These are phyloP conservation scores for Ericerus pela DNA, from an alignment of 1,140 invertebrate species.

Conservation along the genomic window DNA sequence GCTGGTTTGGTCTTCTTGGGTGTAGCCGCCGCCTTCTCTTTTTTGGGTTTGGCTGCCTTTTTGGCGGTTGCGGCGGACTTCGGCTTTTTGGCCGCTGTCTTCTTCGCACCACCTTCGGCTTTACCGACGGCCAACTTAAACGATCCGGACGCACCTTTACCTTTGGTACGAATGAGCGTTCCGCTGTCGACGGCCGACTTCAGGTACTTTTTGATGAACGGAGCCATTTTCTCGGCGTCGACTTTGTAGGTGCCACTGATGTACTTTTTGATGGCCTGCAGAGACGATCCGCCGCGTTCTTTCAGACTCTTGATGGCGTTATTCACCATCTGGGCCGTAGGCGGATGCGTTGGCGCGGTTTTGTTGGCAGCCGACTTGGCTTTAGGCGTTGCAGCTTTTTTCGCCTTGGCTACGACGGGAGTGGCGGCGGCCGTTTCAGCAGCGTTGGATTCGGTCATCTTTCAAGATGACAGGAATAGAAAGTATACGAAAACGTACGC, in stretches of 20 bases:
- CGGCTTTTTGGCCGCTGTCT: conserved; percentile 16
- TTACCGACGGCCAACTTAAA: conserved; percentile 30
- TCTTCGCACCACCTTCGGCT: conserved; percentile 7
- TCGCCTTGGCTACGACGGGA: conserved; percentile 3
- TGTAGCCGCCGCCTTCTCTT: conserved; percentile 19
- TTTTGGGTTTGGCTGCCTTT: conserved; percentile 15
- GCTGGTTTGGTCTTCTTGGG: conserved; percentile 18
- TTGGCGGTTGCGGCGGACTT: conserved; percentile 19
- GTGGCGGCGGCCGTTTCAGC: background rate
- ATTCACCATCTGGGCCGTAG: conserved; percentile 31
- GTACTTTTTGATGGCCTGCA: conserved; percentile 41
- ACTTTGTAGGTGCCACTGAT: conserved; percentile 34
- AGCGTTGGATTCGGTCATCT: background rate
- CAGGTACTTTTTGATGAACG: conserved; percentile 33
- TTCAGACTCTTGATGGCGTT: conserved; percentile 37
- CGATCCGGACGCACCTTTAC: conserved; percentile 33
- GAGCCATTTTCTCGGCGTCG: conserved; percentile 32
- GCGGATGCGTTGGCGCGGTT: conserved; percentile 25
- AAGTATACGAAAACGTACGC: background rate
- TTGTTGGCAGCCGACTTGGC: conserved; percentile 23
- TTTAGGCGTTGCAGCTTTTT: conserved; percentile 13
- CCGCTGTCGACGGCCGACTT: conserved; percentile 31
- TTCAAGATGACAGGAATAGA: too few relatives aligned
- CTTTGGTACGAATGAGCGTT: conserved; percentile 31
- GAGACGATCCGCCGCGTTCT: conserved; percentile 37